These are phyloP conservation scores for Philereme vetulata DNA, from an alignment of 2,888 invertebrate genomes.

Conservation along the genomic window DNA sequence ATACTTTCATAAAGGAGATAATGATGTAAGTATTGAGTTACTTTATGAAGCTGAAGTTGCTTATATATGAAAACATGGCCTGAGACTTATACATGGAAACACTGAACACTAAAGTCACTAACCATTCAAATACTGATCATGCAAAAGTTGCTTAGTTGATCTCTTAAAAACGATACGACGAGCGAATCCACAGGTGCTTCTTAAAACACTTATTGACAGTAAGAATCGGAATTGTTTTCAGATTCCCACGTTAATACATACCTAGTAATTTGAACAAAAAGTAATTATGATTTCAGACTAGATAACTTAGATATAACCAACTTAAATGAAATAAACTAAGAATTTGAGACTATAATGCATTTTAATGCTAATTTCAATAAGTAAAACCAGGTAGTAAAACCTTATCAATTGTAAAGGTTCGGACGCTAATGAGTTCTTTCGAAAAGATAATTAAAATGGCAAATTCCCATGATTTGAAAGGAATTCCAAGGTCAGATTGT, in stretches of 20 bases:
- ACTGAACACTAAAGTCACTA: too few species aligned
- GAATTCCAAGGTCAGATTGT: constrained; percentile 42
- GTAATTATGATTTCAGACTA: constrained; percentile 1
- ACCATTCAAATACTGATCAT: too few species aligned
- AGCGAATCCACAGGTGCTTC: too few species aligned
- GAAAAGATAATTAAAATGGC: constrained; percentile 23
- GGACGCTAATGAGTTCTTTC: constrained; percentile 26
- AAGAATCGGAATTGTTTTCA: too few species aligned
- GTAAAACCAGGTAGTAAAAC: constrained; percentile 16
- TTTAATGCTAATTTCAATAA: neutral
- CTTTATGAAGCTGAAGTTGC: too few species aligned
- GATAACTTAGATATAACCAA: neutral
- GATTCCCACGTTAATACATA: too few species aligned
- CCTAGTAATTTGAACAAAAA: neutral
- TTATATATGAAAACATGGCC: too few species aligned
- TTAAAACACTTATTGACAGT: too few species aligned
- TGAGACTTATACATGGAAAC: too few species aligned
- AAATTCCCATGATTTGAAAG: constrained; percentile 33
- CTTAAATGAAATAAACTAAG: neutral
- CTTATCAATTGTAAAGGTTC: constrained; percentile 7
- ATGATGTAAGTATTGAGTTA: neutral
- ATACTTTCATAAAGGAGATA: constrained; percentile 14
- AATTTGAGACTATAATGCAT: neutral
- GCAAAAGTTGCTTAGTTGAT: too few species aligned
- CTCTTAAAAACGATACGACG: too few species aligned